Evolutionary conservation across 2,888 invertebrate genomes (phyloP).

Genomic region (Heliconius ethilla): DNA sequence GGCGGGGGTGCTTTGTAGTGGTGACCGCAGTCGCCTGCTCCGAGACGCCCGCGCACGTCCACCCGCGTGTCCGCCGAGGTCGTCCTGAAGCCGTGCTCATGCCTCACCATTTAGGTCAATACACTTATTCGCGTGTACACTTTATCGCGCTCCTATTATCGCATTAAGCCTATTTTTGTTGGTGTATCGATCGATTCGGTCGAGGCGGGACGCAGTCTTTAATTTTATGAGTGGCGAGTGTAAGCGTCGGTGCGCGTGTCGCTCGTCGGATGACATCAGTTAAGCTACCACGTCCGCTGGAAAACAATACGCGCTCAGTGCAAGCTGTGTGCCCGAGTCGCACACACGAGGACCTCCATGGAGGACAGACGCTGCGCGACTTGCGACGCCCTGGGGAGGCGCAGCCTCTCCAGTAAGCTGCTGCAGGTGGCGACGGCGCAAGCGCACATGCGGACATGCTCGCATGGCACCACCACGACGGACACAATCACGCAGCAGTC

Average conservation of each 20-base stretch:
- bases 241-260: conserved; percentile 70
- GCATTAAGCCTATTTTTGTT: conserved; percentile 78
- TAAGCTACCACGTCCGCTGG: conserved; percentile 77
- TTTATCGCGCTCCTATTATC: conserved; percentile 80
- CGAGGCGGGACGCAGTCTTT: conserved; percentile 64
- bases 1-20: conserved; percentile 67
- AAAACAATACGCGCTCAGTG: conserved; percentile 77
- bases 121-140: conserved; percentile 78
- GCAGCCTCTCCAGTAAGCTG: conserved; percentile 72
- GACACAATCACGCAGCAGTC: conserved; percentile 62
- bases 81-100: conserved; percentile 72
- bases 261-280: conserved; percentile 81
- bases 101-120: conserved; percentile 73
- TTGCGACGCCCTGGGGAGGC: conserved; percentile 76
- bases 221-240: conserved; percentile 69
- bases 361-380: conserved; percentile 77
- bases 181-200: conserved; percentile 71
- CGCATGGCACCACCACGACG: conserved; percentile 61
- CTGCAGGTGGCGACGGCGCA: conserved; percentile 78
- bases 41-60: conserved; percentile 74
- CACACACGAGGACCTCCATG: conserved; percentile 78
- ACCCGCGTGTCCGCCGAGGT: conserved; percentile 58
- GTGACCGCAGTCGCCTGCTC: conserved; percentile 75
- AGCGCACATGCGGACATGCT: conserved; percentile 76
- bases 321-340: conserved; percentile 74